phyloP scores from a whole-genome alignment of 2,888 invertebrate species.

The Neoscelio sp. region DNA sequence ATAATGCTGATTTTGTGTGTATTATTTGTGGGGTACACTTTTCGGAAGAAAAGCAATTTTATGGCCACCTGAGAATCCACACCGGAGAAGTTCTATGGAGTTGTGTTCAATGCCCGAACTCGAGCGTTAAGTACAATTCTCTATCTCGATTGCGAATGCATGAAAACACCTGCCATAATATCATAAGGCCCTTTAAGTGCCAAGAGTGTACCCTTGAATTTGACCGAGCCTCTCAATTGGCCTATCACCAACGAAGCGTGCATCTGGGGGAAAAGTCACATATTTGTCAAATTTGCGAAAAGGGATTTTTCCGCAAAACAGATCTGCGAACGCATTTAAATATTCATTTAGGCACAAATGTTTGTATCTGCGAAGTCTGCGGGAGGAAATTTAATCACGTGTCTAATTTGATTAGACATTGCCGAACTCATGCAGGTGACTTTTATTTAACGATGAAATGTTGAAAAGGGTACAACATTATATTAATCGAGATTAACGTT shows the following conservation, averaged over 20 bases:
- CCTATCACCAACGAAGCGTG: slow-evolving; percentile 79
- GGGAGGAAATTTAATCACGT: slow-evolving; percentile 82
- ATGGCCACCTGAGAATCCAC: slow-evolving; percentile 76
- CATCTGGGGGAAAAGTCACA: slow-evolving; percentile 80
- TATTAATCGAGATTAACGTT: slow-evolving; percentile 1
- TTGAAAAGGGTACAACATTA: slow-evolving; percentile 15
- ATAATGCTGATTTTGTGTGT: slow-evolving; percentile 65
- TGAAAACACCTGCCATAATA: slow-evolving; percentile 68
- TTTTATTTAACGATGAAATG: slow-evolving; percentile 2
- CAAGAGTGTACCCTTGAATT: slow-evolving; percentile 76
- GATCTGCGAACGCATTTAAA: slow-evolving; percentile 82
- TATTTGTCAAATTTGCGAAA: slow-evolving; percentile 79
- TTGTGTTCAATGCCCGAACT: slow-evolving; percentile 70
- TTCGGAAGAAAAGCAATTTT: slow-evolving; percentile 75
- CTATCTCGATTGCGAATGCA: slow-evolving; percentile 64
- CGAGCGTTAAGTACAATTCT: slow-evolving; percentile 63
- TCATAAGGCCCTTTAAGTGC: slow-evolving; percentile 76
- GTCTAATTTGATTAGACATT: slow-evolving; percentile 81
- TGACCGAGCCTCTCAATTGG: slow-evolving; percentile 79
- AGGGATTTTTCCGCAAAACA: slow-evolving; percentile 79
- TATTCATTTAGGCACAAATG: slow-evolving; percentile 81
- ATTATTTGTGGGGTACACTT: slow-evolving; percentile 72
- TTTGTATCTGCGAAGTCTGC: slow-evolving; percentile 81
- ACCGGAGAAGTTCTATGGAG: slow-evolving; percentile 72
- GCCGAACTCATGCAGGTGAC: slow-evolving; percentile 82